These are phyloP conservation scores for Zosterops pallidus DNA, from an alignment of 2,113 vertebrate species.

Conservation along the genomic window DNA sequence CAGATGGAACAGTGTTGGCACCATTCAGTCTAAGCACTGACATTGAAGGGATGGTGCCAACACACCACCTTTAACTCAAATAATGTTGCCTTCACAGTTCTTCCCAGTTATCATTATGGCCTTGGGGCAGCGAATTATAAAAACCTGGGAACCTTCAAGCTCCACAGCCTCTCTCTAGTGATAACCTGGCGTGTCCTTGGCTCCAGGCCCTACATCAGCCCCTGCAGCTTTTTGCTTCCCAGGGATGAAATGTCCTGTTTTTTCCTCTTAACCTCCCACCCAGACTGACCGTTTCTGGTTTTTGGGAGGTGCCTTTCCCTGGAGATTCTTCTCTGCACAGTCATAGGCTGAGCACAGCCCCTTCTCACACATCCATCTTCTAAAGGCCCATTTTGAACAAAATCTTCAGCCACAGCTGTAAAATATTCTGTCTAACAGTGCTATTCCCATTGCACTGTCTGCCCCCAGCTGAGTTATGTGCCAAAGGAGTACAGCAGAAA, in stretches of 20 bases:
- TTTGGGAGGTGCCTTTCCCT: neutral
- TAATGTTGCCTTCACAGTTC: neutral
- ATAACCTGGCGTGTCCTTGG: rapidly evolving
- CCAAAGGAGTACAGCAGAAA: neutral
- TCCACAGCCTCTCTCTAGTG: neutral
- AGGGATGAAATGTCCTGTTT: neutral
- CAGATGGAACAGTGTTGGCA: neutral
- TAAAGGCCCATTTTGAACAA: neutral
- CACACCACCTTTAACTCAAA: neutral
- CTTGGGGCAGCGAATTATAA: neutral
- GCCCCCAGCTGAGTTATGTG: neutral
- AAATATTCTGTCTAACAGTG: neutral
- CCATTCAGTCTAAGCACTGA: rapidly evolving
- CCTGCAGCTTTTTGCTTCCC: neutral
- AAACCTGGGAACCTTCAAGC: neutral
- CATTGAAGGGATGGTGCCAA: neutral
- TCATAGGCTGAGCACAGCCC: neutral
- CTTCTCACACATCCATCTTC: neutral
- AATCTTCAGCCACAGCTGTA: neutral
- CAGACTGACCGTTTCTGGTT: neutral
- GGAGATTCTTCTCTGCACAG: neutral
- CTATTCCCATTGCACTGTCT: neutral
- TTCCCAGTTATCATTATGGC: neutral
- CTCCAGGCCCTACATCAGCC: neutral
- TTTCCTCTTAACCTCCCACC: neutral